Base-by-base conservation (phyloP, 2,113 vertebrate species). In the Eulacestoma nigropectus region DNA sequence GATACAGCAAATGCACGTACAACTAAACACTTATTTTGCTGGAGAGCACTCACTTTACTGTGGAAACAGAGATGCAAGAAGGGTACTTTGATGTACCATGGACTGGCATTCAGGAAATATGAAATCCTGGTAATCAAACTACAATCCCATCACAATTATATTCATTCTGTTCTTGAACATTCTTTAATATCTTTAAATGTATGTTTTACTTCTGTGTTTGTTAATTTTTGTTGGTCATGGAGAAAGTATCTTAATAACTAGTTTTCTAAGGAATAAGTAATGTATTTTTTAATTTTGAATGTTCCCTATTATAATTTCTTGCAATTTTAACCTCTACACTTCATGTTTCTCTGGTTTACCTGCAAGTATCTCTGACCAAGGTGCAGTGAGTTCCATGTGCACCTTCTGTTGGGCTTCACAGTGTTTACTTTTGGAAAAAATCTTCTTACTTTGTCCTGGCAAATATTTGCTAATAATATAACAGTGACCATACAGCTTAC, bases 391-490 rank as follows among this genome's bases (percentile, higher is more conserved):
- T 82, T 89, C 50, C 55, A 7, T 8, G 23, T 47, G 6, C 4
- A 1, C 20, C 11, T 84, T 80, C 60, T 44, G 9, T 4, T 62
- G 39, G 14, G 13, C 22, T 69, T 78, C 25, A 37, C 16, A 68
- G 26, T 59, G 18, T 80, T 75, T 79, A 47, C 23, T 83, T 93
- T 47, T 41, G 22, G 85, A 68, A 42, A 76, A 87, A 52, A 69
- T 1, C 14, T 89, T 16, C n/a, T 95, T 85, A 59, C 22, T 35
- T 76, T 47, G 41, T 11, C 4, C 78, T 95, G 50, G 23, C 37
- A 95, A 86, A 92, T 92, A 81, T 81, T 97, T 78, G 84, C 37
- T 93, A 76, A 69, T 89, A 94, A 68, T 56, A 42, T 46, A 87
- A 42, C 33, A 65, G 16, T 91, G 67, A 60, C 56, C 57, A 67